Conservation (phyloP, 1,140 invertebrate species). For the Polypedilum pembai region DNA sequence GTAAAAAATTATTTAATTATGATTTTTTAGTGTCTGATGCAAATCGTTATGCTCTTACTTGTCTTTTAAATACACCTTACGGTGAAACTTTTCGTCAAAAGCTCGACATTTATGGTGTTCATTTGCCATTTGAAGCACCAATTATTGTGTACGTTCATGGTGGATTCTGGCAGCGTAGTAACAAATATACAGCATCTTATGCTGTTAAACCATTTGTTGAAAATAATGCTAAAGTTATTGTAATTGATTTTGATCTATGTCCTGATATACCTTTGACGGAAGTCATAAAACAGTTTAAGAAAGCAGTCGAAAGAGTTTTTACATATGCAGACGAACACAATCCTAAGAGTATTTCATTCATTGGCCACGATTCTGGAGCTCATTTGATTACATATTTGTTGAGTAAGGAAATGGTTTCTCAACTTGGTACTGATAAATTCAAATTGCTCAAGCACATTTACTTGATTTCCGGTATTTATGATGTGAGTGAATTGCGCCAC, state of each 20-base stretch:
- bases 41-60: slow-evolving; percentile 7
- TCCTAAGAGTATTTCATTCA: slow-evolving; percentile 46
- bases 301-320: slow-evolving; percentile 53
- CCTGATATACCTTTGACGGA: slow-evolving; percentile 53
- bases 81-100: slow-evolving; percentile 16
- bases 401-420: slow-evolving; percentile 37
- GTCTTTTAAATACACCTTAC: background rate
- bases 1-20: background rate
- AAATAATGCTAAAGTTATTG: slow-evolving; percentile 57
- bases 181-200: slow-evolving; percentile 56
- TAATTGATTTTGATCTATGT: slow-evolving; percentile 68
- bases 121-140: slow-evolving; percentile 48
- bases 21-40: slow-evolving; percentile 15
- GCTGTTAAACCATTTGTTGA: slow-evolving; percentile 53
- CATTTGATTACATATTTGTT: slow-evolving; percentile 59
- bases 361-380: slow-evolving; percentile 69
- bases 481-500: slow-evolving; percentile 43
- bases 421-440: slow-evolving; percentile 31
- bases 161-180: slow-evolving; percentile 71
- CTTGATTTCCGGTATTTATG: slow-evolving; percentile 52
- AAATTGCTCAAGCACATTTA: slow-evolving; percentile 42
- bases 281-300: slow-evolving; percentile 56
- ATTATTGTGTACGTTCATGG: slow-evolving; percentile 74
- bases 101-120: slow-evolving; percentile 15
- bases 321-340: slow-evolving; percentile 48